Percentiles rank a stretch among this genome's conserved stretches.
Conservation (phyloP, 2,888 invertebrate genomes). For the Morpho helenor region DNA sequence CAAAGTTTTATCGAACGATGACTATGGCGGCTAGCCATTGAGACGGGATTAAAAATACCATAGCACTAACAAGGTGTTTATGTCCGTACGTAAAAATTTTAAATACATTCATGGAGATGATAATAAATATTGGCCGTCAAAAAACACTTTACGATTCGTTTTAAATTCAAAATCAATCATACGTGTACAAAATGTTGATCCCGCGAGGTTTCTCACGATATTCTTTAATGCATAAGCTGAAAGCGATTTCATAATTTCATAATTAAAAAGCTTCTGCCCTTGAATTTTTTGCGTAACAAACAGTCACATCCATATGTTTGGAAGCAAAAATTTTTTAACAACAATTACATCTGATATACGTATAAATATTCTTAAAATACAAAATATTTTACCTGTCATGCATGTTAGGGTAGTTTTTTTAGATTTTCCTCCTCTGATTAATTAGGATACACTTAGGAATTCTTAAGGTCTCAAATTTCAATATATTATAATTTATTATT, state of each 20-base stretch:
- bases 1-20: neutral
- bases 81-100: constrained; percentile 13
- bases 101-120: constrained; percentile 25
- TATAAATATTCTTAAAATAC: too few relatives aligned
- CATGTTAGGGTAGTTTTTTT: too few relatives aligned
- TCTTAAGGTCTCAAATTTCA: too few relatives aligned
- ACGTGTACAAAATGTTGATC: constrained; percentile 33
- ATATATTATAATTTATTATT: too few relatives aligned
- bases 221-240: constrained; percentile 6
- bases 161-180: constrained; percentile 65
- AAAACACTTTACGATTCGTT: constrained; percentile 62
- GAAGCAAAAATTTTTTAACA: too few relatives aligned
- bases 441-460: too few relatives aligned
- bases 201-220: constrained; percentile 37
- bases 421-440: too few relatives aligned
- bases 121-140: constrained; percentile 57
- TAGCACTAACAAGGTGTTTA: constrained; percentile 16
- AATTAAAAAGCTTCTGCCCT: too few relatives aligned
- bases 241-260: constrained; percentile 13
- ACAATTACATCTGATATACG: too few relatives aligned
- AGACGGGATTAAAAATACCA: constrained; percentile 7
- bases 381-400: too few relatives aligned
- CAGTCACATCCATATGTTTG: too few relatives aligned
- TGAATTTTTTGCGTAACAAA: too few relatives aligned
- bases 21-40: neutral